Conservation (phyloP, 2,888 invertebrate genomes). For the Thereva unica region DNA sequence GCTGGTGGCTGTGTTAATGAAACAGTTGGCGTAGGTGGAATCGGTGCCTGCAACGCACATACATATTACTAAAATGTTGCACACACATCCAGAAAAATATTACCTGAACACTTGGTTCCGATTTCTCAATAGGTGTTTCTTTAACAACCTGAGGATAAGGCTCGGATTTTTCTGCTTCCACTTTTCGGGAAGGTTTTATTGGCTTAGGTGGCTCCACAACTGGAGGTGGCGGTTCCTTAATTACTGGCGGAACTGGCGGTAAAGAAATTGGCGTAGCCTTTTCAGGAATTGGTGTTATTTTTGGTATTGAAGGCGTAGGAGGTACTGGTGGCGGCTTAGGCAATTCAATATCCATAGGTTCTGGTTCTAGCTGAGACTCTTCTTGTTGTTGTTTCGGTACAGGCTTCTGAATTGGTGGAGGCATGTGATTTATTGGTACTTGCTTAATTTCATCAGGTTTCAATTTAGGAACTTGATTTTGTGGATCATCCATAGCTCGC, state of each 20-base stretch:
- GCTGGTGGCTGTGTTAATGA: conserved; percentile 37
- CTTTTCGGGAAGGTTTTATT: conserved; percentile 35
- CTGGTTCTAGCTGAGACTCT: conserved; percentile 28
- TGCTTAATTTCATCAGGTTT: conserved; percentile 19
- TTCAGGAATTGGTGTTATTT: conserved; percentile 43
- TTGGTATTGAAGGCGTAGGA: conserved; percentile 48
- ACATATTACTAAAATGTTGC: too few species aligned
- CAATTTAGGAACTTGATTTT: conserved; percentile 50
- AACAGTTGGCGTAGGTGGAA: conserved; percentile 24
- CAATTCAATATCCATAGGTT: conserved; percentile 54
- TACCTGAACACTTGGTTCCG: neutral
- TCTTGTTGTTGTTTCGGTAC: conserved; percentile 26
- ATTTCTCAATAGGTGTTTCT: neutral
- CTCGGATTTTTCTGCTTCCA: conserved; percentile 17
- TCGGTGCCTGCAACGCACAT: too few species aligned
- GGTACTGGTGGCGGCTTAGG: conserved; percentile 49
- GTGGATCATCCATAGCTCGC: conserved; percentile 63
- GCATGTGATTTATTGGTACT: conserved; percentile 9
- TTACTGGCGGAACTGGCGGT: conserved; percentile 21
- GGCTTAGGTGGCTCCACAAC: conserved; percentile 34
- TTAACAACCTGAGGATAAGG: neutral
- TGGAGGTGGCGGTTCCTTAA: conserved; percentile 28
- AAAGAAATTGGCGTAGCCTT: conserved; percentile 31
- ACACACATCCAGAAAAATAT: too few species aligned
- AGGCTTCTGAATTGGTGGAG: conserved; percentile 39